phyloP scores from a whole-genome alignment of 2,113 vertebrate species.

The Meleagris gallopavo region DNA sequence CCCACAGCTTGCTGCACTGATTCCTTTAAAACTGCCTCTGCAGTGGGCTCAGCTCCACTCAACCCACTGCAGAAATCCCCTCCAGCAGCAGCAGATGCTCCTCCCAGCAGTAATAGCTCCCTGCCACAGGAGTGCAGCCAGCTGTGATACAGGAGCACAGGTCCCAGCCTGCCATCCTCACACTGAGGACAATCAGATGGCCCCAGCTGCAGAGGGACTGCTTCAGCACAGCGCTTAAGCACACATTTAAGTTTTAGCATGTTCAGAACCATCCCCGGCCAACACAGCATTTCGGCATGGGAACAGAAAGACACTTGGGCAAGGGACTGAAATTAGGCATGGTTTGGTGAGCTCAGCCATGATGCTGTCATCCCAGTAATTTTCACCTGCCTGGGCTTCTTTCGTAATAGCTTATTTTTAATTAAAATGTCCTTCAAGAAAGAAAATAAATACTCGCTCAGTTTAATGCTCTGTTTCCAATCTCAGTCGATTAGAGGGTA shows the following conservation, averaged over 20 bases:
- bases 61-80: not conserved
- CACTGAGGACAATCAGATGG: not conserved
- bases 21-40: not conserved
- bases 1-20: not conserved
- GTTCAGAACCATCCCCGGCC: not conserved
- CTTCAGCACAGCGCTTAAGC: not conserved
- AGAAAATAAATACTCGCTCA: conserved; percentile 57
- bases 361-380: not conserved
- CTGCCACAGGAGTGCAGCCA: rapidly evolving
- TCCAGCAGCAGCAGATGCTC: not conserved
- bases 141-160: rapidly evolving
- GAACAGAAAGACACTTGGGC: not conserved
- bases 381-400: not conserved
- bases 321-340: not conserved
- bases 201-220: not conserved
- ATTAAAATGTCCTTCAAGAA: conserved; percentile 37
- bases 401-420: conserved; percentile 20
- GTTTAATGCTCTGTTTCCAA: conserved; percentile 46
- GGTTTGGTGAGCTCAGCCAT: not conserved
- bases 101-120: not conserved
- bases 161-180: not conserved
- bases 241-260: not conserved
- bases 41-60: not conserved
- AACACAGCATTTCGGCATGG: not conserved
- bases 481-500: conserved; percentile 30